phyloP scores from a whole-genome alignment of 2,113 vertebrate species.

The Anarrhichthys ocellatus region DNA sequence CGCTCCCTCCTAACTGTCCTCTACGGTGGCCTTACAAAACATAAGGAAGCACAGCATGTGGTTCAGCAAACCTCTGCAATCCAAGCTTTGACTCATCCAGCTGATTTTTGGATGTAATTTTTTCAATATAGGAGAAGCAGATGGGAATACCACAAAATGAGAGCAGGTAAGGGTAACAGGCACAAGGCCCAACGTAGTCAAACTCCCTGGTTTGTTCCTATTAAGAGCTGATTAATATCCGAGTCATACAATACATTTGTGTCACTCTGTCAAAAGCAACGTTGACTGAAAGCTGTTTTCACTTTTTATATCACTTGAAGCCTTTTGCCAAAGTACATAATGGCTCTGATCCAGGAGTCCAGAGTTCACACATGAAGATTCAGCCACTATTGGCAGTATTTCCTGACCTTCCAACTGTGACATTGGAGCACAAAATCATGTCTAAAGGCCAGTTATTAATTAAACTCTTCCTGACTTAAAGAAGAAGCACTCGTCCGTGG shows the following conservation, averaged over 20 bases:
- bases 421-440: conserved; percentile 24
- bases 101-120: background rate
- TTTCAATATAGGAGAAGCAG: background rate
- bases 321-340: conserved; percentile 11
- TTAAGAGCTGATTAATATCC: background rate
- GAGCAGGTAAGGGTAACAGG: background rate
- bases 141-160: background rate
- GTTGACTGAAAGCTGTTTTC: conserved; percentile 12
- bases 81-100: background rate
- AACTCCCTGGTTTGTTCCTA: background rate
- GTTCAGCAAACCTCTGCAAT: background rate
- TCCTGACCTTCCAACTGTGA: conserved; percentile 12
- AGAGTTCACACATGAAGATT: conserved; percentile 20
- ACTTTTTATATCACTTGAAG: conserved; percentile 4
- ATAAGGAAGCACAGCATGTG: background rate
- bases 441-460: conserved; percentile 21
- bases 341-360: conserved; percentile 5
- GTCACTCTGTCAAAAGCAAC: background rate
- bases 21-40: background rate
- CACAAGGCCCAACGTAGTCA: background rate
- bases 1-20: background rate
- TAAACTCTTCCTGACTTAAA: conserved; percentile 16
- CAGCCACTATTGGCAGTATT: background rate
- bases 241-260: background rate
- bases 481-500: background rate